phyloP scores from a whole-genome alignment of 2,797 vertebrate genomes.

The Gymnopithys bicolor region DNA sequence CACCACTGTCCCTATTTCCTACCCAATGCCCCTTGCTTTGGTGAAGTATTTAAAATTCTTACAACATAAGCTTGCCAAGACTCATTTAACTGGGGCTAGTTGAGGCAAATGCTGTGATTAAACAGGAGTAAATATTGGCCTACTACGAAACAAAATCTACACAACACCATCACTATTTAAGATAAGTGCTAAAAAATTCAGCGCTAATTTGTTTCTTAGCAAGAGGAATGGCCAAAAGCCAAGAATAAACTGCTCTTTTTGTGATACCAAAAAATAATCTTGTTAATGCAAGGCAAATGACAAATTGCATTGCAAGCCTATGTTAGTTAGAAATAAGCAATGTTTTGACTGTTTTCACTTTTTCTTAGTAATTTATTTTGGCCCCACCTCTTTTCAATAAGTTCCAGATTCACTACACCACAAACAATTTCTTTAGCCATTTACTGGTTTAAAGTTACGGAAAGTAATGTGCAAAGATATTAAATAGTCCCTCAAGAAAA shows the following conservation, averaged over 20 bases:
- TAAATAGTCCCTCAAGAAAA: background rate
- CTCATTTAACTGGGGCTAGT: background rate
- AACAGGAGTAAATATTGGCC: background rate
- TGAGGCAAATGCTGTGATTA: background rate
- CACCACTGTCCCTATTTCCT: background rate
- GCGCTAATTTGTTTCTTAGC: background rate
- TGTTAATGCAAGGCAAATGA: background rate
- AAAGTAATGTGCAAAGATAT: background rate
- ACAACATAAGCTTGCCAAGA: background rate
- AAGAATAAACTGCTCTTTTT: constrained; percentile 4
- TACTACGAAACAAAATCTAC: background rate
- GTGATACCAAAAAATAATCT: background rate
- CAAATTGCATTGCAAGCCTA: background rate
- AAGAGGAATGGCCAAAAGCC: background rate
- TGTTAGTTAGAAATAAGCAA: background rate
- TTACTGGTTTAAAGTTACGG: background rate
- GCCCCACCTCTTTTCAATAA: background rate
- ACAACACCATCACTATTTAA: background rate
- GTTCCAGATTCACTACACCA: background rate
- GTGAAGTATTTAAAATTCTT: background rate
- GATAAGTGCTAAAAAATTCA: background rate
- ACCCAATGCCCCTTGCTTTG: background rate
- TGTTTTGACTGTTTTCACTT: background rate
- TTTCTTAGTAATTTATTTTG: background rate
- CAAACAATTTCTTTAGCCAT: background rate